Conservation (phyloP, 2,113 vertebrate species). For the Triplophysa dalaica region DNA sequence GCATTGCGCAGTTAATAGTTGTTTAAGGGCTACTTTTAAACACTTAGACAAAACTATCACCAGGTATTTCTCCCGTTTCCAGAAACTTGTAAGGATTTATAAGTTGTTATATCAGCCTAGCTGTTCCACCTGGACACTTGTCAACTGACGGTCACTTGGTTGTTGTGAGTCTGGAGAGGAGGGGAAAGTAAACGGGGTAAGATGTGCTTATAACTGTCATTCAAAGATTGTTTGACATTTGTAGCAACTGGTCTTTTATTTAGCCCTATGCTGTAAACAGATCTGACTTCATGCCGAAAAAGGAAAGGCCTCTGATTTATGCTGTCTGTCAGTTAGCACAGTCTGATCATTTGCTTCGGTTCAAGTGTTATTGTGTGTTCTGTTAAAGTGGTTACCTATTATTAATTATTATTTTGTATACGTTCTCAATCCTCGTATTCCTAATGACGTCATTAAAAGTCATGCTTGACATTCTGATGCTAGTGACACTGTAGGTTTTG, state of each 20-base stretch:
- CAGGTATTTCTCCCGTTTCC: neutral
- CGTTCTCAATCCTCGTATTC: neutral
- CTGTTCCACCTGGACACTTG: constrained; percentile 24
- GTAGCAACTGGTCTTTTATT: neutral
- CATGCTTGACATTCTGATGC: no score
- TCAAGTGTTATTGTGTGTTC: neutral
- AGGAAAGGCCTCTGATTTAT: constrained; percentile 10
- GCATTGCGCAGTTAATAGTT: neutral
- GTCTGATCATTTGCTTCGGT: neutral
- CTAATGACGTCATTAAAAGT: no score
- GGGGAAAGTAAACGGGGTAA: constrained; percentile 28
- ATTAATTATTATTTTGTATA: neutral
- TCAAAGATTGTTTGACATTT: neutral
- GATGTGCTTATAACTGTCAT: neutral
- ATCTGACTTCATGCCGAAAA: neutral
- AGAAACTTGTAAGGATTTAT: constrained; percentile 20
- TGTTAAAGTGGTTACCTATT: neutral
- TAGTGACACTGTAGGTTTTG: no score
- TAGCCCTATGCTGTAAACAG: neutral
- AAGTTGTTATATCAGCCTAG: constrained; percentile 16
- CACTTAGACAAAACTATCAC: neutral
- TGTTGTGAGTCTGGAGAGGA: constrained; percentile 11
- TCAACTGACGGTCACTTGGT: constrained; percentile 25
- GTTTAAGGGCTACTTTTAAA: neutral
- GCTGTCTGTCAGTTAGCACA: constrained; percentile 10